Percentiles rank a stretch among this genome's conserved stretches.
phyloP scores from a whole-genome alignment of 2,113 vertebrate genomes.

The Prunella fulvescens region DNA sequence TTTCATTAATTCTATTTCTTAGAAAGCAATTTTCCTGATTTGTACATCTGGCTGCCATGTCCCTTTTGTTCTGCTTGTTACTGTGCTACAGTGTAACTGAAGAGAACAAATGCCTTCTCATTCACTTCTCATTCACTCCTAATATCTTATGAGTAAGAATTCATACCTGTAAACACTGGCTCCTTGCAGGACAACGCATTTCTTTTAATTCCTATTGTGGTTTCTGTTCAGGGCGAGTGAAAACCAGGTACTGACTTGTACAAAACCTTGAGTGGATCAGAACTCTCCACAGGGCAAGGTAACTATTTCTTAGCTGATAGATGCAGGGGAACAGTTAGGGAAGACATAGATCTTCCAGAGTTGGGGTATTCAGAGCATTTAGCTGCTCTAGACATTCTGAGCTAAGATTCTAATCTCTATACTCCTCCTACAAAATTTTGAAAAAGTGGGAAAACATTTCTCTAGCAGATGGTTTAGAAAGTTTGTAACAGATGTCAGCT shows the following conservation, averaged over 20 bases:
- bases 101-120: not conserved
- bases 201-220: not conserved
- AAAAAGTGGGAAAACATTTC: not conserved
- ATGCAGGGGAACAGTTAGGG: not conserved
- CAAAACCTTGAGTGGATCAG: not conserved
- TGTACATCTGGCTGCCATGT: not conserved
- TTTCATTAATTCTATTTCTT: not conserved
- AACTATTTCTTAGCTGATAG: not conserved
- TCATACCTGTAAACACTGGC: not conserved
- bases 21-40: not conserved
- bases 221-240: not conserved
- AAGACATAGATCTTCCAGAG: not conserved
- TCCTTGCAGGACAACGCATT: not conserved
- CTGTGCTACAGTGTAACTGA: not conserved
- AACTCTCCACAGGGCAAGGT: not conserved
- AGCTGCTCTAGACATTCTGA: not conserved
- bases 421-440: not conserved
- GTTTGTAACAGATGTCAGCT: not conserved
- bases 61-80: not conserved
- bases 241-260: not conserved
- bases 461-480: not conserved
- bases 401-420: not conserved
- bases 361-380: not conserved
- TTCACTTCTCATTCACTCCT: not conserved
- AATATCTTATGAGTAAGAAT: not conserved